Base-by-base conservation (phyloP, 2,113 vertebrate species). In the Apus apus region DNA sequence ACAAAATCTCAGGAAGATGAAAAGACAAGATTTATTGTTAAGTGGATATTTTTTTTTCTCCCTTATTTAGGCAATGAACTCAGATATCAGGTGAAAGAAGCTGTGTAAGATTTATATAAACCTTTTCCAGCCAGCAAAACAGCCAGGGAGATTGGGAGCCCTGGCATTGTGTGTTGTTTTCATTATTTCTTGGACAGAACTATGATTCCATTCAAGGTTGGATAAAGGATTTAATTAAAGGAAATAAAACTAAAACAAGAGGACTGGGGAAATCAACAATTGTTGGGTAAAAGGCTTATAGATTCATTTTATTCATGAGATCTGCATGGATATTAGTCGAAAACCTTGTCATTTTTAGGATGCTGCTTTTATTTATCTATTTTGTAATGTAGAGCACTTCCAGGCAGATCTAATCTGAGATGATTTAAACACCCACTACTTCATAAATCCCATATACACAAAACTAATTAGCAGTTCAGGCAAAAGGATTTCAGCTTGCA, bases 11-110 rank as follows among this genome's bases (percentile, higher is more conserved):
- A 95, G 34, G 60, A 91, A 92, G 56, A 85, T 30, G 34, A 93
- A 96, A 64, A 81, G 81, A 77, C 30, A 88, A 85, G 75, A 30
- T 94, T 97, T 94, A 90, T 90, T 19, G 5, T 90, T 85, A 94
- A 76, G 40, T 17, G 26, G 17, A 43, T 54, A 20, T 38, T 20
- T 29, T 70, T 91, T 86, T 8, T 92, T 70, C 45, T 85, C 34
- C 48, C 64, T 96, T 94, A 40, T 71, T 97, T 93, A 85, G 54
- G 46, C 65, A 93, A 54, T 53, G 85, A 95, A 96, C 61, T 70
- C 36, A 32, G 72, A 64, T 90, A 81, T 76, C 68, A 72, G 53
- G 51, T 95, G 85, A 94, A 73, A 88, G 85, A 81, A 97, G 40
- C 85, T 82, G 27, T 82, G 34, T 25, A 18, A 85, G 70, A 50